phyloP scores from a whole-genome alignment of 2,888 invertebrate genomes.

The Xanthia icteritia region DNA sequence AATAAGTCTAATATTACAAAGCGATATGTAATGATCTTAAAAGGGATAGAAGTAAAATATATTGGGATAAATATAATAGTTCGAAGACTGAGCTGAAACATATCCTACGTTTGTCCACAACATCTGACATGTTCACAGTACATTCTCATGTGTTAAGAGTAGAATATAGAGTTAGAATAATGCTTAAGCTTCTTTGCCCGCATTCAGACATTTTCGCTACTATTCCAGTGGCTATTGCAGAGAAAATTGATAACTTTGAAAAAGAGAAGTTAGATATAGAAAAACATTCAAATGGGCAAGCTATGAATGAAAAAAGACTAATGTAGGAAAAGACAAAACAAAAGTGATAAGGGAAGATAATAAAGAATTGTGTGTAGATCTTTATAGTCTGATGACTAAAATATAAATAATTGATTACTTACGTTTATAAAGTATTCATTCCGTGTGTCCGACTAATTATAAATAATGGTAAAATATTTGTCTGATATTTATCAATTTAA shows the following conservation, averaged over 20 bases:
- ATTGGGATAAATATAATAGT: not conserved
- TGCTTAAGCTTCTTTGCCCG: not conserved
- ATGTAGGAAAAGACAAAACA: too few relatives aligned
- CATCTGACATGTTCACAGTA: not conserved
- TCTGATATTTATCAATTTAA: too few relatives aligned
- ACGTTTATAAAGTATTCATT: not conserved
- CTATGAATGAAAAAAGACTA: not conserved
- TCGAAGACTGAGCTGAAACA: not conserved
- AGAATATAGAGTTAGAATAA: not conserved
- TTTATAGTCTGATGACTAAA: not conserved
- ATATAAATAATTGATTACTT: not conserved
- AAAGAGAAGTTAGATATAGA: not conserved
- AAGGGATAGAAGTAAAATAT: not conserved
- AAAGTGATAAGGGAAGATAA: not conserved
- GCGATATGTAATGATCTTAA: not conserved
- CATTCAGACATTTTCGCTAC: not conserved
- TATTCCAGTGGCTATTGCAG: not conserved
- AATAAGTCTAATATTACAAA: not conserved
- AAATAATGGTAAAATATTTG: not conserved
- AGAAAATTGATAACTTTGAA: not conserved
- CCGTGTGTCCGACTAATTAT: not conserved
- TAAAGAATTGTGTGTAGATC: not conserved
- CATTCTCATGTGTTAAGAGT: not conserved
- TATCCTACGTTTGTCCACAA: not conserved
- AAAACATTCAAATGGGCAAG: not conserved